phyloP scores from a whole-genome alignment of 2,113 vertebrate species.

The Leiothrix lutea region DNA sequence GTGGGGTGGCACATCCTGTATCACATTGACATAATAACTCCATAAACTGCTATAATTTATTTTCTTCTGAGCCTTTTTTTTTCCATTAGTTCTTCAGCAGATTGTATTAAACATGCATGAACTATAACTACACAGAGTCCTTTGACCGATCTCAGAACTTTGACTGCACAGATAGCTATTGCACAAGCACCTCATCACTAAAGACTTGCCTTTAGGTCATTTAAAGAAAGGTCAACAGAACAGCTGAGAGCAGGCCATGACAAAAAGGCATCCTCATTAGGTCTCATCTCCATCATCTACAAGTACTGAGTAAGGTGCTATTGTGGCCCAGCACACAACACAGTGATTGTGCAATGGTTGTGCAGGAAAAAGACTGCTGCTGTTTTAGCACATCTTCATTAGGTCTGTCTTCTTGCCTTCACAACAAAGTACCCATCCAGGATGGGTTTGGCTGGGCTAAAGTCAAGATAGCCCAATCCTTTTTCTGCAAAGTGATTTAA shows the following conservation, averaged over 20 bases:
- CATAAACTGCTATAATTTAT: slow-evolving; percentile 18
- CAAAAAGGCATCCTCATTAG: not conserved
- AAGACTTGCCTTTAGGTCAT: not conserved
- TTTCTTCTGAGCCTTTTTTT: not conserved
- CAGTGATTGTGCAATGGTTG: not conserved
- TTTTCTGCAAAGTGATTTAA: not conserved
- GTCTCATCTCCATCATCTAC: not conserved
- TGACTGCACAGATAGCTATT: not conserved
- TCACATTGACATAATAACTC: slow-evolving; percentile 9
- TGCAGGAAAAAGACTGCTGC: not conserved
- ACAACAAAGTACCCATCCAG: not conserved
- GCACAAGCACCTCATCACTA: not conserved
- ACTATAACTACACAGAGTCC: not conserved
- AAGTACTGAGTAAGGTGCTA: not conserved
- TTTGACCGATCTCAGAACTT: not conserved
- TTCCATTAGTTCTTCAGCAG: not conserved
- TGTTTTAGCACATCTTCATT: not conserved
- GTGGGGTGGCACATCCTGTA: not conserved
- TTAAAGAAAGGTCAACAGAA: not conserved
- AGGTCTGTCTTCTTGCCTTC: not conserved
- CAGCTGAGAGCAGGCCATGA: not conserved
- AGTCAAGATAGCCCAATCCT: not conserved
- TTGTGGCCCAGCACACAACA: not conserved
- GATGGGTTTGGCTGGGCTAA: not conserved
- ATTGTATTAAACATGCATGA: not conserved